These are phyloP conservation scores for Mamestra brassicae DNA, from an alignment of 2,888 invertebrate genomes.

Conservation along the genomic window DNA sequence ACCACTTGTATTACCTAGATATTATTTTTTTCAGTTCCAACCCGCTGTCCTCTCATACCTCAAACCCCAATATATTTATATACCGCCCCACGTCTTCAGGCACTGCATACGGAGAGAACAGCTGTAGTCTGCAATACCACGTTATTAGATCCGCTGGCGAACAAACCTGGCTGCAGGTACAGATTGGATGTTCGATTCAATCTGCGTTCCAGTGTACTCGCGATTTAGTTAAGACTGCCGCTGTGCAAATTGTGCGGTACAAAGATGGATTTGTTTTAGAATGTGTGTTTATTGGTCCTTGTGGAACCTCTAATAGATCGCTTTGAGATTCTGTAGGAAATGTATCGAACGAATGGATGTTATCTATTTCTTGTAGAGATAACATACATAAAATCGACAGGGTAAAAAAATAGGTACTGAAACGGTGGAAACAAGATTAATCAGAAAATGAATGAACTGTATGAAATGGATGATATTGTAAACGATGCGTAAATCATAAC, in stretches of 20 bases:
- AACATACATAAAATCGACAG: too few species aligned
- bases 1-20: too few species aligned
- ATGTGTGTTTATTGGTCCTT: background rate
- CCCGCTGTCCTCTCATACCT: conserved; percentile 28
- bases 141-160: conserved; percentile 70
- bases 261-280: background rate
- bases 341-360: too few species aligned
- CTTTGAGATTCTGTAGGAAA: background rate
- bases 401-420: too few species aligned
- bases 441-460: too few species aligned
- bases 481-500: too few species aligned
- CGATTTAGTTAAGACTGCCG: conserved; percentile 33
- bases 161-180: conserved; percentile 63
- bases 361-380: too few species aligned
- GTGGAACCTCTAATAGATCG: background rate
- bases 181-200: conserved; percentile 58
- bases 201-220: conserved; percentile 36
- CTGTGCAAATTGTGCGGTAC: conserved; percentile 31
- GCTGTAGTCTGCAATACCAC: conserved; percentile 71
- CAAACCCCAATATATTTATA: conserved; percentile 54
- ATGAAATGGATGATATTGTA: too few species aligned
- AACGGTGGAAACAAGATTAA: too few species aligned
- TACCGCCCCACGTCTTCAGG: conserved; percentile 41
- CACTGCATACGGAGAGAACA: conserved; percentile 69
- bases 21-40: background rate